Conservation (phyloP, 1,140 invertebrate species). For the Drosophila aff. region DNA sequence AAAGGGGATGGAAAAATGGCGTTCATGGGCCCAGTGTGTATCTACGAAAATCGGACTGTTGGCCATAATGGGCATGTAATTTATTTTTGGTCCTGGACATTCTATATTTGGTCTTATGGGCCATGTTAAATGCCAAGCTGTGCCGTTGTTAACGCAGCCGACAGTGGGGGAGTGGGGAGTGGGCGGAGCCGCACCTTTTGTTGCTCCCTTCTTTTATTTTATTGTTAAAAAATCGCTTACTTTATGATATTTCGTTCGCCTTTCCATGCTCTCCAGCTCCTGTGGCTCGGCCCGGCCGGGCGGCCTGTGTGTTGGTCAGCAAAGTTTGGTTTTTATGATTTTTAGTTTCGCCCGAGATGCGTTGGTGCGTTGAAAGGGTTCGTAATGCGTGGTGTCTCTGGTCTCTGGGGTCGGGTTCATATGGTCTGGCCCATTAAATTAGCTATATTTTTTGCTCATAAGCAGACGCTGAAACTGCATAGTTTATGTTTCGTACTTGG, state of each 20-base stretch:
- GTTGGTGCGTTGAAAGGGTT: slow-evolving; percentile 48
- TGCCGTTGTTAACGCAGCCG: slow-evolving; percentile 35
- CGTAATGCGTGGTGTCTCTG: slow-evolving; percentile 15
- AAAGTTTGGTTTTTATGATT: slow-evolving; percentile 49
- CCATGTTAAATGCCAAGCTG: slow-evolving; percentile 56
- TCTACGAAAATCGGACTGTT: slow-evolving; percentile 49
- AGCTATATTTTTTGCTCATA: slow-evolving; percentile 51
- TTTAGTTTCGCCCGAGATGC: slow-evolving; percentile 46
- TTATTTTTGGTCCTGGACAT: slow-evolving; percentile 54
- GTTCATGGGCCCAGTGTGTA: slow-evolving; percentile 24
- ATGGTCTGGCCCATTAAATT: slow-evolving; percentile 47
- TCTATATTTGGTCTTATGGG: slow-evolving; percentile 55
- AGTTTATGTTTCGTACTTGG: slow-evolving; percentile 30
- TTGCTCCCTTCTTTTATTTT: slow-evolving; percentile 47
- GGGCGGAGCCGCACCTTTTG: slow-evolving; percentile 34
- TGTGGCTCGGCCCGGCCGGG: neutral
- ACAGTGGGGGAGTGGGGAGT: neutral
- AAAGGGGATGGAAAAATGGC: slow-evolving; percentile 31
- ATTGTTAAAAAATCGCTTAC: slow-evolving; percentile 57
- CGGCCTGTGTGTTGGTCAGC: slow-evolving; percentile 40
- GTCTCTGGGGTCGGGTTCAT: slow-evolving; percentile 35
- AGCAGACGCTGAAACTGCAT: slow-evolving; percentile 42
- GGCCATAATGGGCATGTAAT: slow-evolving; percentile 51
- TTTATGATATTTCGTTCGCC: slow-evolving; percentile 49
- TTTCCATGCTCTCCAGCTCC: slow-evolving; percentile 19